Evolutionary conservation across 2,888 invertebrate species (phyloP), one percentile per base, ranked within the genome.

Genomic region (Clitarchus hookeri): DNA sequence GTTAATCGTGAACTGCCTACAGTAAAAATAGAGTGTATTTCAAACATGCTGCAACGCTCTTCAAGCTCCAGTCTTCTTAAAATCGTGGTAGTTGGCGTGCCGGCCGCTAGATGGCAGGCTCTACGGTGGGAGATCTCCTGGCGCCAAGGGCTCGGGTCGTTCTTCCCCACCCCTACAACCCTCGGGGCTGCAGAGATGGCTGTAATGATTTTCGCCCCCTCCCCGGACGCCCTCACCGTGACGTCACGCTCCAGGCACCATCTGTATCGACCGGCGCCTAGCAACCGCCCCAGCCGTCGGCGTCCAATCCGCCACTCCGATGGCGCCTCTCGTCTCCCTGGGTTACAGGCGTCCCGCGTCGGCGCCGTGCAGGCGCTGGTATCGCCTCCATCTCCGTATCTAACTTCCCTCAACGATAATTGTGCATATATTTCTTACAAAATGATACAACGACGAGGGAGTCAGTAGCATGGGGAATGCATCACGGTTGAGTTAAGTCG

Each of bases 61-160:
- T 36, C 36, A 36, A 36, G 36, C 36, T 36, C 36, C 36, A 36
- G 2, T 36, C 36, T 65, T 65, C 65, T 2, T 8, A 8, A 65
- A 65, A 6, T 65, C 65, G 65, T 65, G 65, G 8, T n/a, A 65
- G 65, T 65, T 65, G 65, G 19, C 65, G 19, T n/a, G 19, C 16
- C 12, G 65, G 65, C 82, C 82, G 82, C 82, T 82, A 82, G 82
- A 82, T 82, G 82, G 27, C 82, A 82, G 82, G 36, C 65, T 1
- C 65, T 19, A n/a, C 23, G n/a, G 65, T 2, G 0, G 53, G 53
- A 53, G 53, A 12, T 53, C 53, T 53, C 53, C 53, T 12, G 8
- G 53, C 53, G 8, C 53, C 53, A 53, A 16, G 53, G 13, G 19
- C 53, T 12, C 19, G 53, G 53, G 19, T 36, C 13, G 53, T 19